Percentiles rank a stretch among this genome's conserved stretches.
Evolutionary conservation across 2,113 vertebrate genomes (phyloP).

Genomic region (Rhea pennata): DNA sequence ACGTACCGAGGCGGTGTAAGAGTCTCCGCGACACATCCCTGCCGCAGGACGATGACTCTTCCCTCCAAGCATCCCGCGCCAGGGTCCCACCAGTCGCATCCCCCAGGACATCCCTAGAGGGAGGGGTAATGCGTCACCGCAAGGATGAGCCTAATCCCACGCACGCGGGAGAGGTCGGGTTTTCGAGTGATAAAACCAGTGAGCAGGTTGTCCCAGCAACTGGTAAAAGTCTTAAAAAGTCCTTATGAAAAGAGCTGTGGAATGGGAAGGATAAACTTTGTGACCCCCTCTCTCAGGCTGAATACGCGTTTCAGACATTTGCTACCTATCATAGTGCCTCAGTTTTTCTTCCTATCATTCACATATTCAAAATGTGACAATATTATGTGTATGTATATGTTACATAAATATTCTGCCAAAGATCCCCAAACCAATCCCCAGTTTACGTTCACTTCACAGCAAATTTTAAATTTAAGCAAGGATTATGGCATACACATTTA

Average conservation of each 20-base stretch:
- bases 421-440: background rate
- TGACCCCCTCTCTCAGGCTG: background rate
- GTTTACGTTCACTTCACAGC: fast-evolving
- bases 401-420: fast-evolving
- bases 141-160: fast-evolving
- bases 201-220: background rate
- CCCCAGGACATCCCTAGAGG: background rate
- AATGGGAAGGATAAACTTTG: background rate
- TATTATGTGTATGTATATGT: fast-evolving
- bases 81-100: background rate
- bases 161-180: background rate
- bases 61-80: background rate
- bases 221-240: background rate
- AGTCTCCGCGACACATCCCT: too few species aligned
- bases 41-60: background rate
- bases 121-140: fast-evolving
- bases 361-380: fast-evolving
- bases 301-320: fast-evolving
- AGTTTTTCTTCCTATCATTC: background rate
- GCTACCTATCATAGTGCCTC: fast-evolving
- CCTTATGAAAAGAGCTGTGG: background rate
- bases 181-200: background rate
- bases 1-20: too few species aligned
- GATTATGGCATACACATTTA: fast-evolving
- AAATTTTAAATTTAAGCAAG: too few species aligned